These are phyloP conservation scores for Geophilus truncorum DNA, from an alignment of 2,888 invertebrate genomes.

Conservation along the genomic window DNA sequence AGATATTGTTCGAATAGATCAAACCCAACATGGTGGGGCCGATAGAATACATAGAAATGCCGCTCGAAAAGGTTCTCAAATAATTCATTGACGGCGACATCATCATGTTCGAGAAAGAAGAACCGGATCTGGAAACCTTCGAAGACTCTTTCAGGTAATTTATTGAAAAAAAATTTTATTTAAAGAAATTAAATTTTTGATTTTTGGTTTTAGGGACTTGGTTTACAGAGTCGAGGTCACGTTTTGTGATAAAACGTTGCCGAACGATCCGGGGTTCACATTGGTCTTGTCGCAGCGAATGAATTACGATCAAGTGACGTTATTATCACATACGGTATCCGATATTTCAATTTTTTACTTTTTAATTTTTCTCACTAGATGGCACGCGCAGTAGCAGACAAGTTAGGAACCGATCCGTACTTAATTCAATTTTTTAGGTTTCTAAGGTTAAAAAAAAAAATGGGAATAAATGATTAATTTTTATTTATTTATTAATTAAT, in stretches of 20 bases:
- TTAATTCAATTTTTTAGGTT: constrained; percentile 94
- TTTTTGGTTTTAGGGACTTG: constrained; percentile 48
- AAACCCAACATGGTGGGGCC: constrained; percentile 82
- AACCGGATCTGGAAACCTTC: constrained; percentile 60
- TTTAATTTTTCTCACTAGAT: constrained; percentile 52
- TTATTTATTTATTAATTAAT: constrained; percentile 55
- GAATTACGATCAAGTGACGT: constrained; percentile 80
- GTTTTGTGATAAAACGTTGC: constrained; percentile 90
- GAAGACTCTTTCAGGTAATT: constrained; percentile 91
- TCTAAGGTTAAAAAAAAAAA: constrained; percentile 72
- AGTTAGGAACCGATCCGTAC: constrained; percentile 87
- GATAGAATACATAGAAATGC: constrained; percentile 72
- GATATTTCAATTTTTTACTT: too few species aligned
- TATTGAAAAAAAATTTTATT: constrained; percentile 51
- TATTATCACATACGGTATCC: too few species aligned
- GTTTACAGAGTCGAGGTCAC: constrained; percentile 69
- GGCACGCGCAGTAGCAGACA: constrained; percentile 84
- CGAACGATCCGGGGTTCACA: constrained; percentile 85
- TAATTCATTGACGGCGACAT: constrained; percentile 96
- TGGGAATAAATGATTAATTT: neutral
- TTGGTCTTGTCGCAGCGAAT: constrained; percentile 89
- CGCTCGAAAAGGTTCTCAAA: constrained; percentile 74
- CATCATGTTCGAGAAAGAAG: constrained; percentile 91
- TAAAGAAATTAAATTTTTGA: neutral
- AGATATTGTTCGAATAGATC: constrained; percentile 91